Evolutionary conservation across 2,113 vertebrate species (phyloP), one percentile per base, ranked within the genome.

Genomic region (Anthoscopus minutus): DNA sequence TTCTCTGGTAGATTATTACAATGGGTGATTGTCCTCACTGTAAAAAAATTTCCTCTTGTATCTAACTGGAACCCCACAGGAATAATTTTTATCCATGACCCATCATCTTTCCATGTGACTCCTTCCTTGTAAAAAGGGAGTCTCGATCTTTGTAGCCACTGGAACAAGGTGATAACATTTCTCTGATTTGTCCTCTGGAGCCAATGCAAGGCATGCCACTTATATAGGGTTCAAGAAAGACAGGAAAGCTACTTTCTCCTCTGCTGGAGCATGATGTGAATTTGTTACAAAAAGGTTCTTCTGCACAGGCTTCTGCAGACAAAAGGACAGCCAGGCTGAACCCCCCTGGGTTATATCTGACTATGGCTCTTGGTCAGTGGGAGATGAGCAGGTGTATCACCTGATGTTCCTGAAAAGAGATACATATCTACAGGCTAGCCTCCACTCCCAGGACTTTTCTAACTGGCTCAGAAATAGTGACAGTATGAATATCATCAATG

Each of bases 341-440:
- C 4, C 7, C 15, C 17, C 15, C 27, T n/a, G 9, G 11, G 20
- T 53, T 78, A 24, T 19, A 60, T 17, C 40, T 65, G 35, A 53
- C 31, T 1, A 0, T 30, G 19, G 38, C 6, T 74, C 27, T 66
- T 0, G 0, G 20, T 57, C 70, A 37, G 11, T 60, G 69, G n/a
- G 30, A 92, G 33, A 11, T 37, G 30, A 31, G 28, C 16, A 12
- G 16, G 9, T 51, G 7, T 67, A 62, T 4, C 44, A 56, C 13
- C 33, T 33, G 11, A 48, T 45, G 14, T 10, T 78, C 44, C 76
- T 64, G n/a, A 60, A 82, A 88, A 79, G 15, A 15, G 9, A 22
- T 31, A 25, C 13, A 30, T 33, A 6, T 80, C 27, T 60, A 66
- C 2, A 1, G 16, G 22, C 21, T 47, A 81, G 13, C 23, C 33